Evolutionary conservation across 2,797 vertebrate genomes (phyloP).

Genomic region (Paedocypris micromegethes): DNA sequence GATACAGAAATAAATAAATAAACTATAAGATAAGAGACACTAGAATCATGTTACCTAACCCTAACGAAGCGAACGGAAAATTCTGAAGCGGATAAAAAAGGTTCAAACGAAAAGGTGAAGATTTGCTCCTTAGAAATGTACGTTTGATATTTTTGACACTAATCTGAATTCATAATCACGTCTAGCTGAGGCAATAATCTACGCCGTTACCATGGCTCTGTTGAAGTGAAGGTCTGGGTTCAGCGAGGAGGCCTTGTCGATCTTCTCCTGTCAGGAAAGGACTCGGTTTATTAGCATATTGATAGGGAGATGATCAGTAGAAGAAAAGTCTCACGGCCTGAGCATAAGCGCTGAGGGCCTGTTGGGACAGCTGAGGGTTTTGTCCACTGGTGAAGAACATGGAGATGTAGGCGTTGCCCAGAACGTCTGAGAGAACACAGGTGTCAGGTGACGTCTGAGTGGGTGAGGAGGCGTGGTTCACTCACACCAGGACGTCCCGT

Average conservation of each 20-base stretch:
- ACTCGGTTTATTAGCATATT: background rate
- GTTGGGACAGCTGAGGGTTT: conserved; percentile 84
- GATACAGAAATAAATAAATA: too few species aligned
- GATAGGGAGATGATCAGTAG: background rate
- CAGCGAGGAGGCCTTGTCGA: conserved; percentile 75
- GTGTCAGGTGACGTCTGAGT: too few species aligned
- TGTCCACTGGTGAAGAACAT: conserved; percentile 86
- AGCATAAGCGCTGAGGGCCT: conserved; percentile 83
- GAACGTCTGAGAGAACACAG: conserved; percentile 69
- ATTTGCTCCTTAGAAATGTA: background rate
- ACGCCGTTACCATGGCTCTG: conserved; percentile 67
- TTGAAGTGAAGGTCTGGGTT: conserved; percentile 88
- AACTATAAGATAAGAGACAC: too few species aligned
- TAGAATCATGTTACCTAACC: too few species aligned
- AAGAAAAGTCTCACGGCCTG: conserved; percentile 76
- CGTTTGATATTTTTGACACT: too few species aligned
- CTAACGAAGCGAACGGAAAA: too few species aligned
- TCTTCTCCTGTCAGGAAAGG: conserved; percentile 70
- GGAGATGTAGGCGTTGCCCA: conserved; percentile 87
- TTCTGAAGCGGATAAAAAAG: too few species aligned
- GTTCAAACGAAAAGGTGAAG: too few species aligned
- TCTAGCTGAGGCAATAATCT: too few species aligned
- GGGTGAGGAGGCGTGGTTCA: conserved; percentile 38
- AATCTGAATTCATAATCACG: too few species aligned
- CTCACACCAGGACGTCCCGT: conserved; percentile 91